These are phyloP conservation scores for Spilarctia lutea DNA, from an alignment of 2,888 invertebrate species.

Conservation along the genomic window DNA sequence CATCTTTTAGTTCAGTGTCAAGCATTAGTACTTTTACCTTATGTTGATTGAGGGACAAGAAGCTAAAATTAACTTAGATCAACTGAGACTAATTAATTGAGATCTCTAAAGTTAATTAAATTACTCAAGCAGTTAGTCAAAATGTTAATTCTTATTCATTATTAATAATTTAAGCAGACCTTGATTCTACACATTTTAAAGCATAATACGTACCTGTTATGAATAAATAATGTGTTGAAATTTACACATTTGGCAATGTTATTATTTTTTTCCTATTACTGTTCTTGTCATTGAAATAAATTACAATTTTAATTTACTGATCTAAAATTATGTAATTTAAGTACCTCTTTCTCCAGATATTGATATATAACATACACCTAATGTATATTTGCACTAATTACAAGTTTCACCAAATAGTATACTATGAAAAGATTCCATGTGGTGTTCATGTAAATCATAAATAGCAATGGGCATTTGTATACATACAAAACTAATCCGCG, in stretches of 20 bases:
- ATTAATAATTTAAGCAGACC: constrained; percentile 28
- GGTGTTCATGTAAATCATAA: constrained; percentile 57
- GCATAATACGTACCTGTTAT: constrained; percentile 34
- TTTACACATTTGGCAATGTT: constrained; percentile 26
- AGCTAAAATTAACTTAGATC: not conserved
- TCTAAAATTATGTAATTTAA: constrained; percentile 23
- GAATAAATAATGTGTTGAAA: constrained; percentile 40
- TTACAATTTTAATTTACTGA: constrained; percentile 18
- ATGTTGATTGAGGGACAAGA: not conserved
- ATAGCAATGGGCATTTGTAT: constrained; percentile 71
- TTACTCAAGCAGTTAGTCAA: constrained; percentile 2
- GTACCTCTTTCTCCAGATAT: constrained; percentile 41
- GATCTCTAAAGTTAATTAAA: not conserved
- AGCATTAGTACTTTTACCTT: too few species aligned
- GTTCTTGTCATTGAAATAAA: constrained; percentile 1
- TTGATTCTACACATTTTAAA: constrained; percentile 34
- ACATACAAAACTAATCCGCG: constrained; percentile 74
- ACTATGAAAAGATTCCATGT: constrained; percentile 47
- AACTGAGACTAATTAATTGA: too few species aligned
- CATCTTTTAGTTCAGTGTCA: too few species aligned
- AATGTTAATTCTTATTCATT: constrained; percentile 8
- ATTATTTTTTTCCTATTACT: constrained; percentile 16
- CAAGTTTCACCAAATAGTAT: constrained; percentile 22
- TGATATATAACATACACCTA: constrained; percentile 37
- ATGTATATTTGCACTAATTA: constrained; percentile 33